Base-by-base conservation (phyloP, 2,888 invertebrate species). In the Drosophila percnosoma region DNA sequence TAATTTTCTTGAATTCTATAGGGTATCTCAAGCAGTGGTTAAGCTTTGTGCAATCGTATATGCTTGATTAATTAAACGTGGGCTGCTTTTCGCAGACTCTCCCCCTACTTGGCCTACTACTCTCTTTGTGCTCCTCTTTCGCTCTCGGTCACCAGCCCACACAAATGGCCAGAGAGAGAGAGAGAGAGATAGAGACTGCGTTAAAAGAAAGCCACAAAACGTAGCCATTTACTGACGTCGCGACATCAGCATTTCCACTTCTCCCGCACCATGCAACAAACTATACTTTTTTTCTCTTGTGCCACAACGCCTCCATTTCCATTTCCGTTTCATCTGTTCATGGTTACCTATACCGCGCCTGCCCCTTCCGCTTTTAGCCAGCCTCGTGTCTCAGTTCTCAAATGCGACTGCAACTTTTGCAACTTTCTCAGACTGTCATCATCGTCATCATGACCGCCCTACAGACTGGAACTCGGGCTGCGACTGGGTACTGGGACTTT, bases 341-440 rank as follows among this genome's bases (percentile, higher is more conserved):
- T 34, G 52, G 36, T 21, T 52, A 11, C 61, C 21, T 13, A 15
- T 69, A 33, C 69, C 21, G 36, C 45, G 45, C 15, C 36, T 29
- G 31, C 48, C 40, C 54, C 54, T 31, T 13, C 67, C 24, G 24
- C 15, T 33, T 34, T 21, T 24, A 40, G 55, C 52, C 40, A 33
- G n/a, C 27, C 18, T 40, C 4, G 27, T 34, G 13, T 15, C 34
- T 54, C 57, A 36, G 61, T 62, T 63, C 67, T 73, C 49, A 67
- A 60, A 51, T 75, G 63, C 49, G 66, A 51, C 40, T 82, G 84
- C 87, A 83, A 60, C 59, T 73, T 71, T 75, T 83, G 89, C 89
- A 83, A 84, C 84, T 84, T 84, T 84, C 89, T 89, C 84, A 84
- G 89, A 67, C 74, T 85, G 88, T 85, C 83, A 88, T 86, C 76